Evolutionary conservation across 1,140 invertebrate genomes (phyloP).

Genomic region (Zaprionus davidi): DNA sequence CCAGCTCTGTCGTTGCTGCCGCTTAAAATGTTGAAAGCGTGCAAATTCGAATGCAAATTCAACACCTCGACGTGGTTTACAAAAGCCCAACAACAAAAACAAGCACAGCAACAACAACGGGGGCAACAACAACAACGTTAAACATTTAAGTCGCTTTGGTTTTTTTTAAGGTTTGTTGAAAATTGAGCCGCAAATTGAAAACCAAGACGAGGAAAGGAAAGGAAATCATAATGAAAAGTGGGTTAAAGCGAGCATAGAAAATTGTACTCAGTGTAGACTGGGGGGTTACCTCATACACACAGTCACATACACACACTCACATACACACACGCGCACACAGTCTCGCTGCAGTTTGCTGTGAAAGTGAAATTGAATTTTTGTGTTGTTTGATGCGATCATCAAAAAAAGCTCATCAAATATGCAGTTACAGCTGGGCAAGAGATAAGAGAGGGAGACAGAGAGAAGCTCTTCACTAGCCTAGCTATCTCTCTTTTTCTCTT

Average conservation of each 20-base stretch:
- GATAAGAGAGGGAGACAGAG: not conserved
- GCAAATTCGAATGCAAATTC: conserved; percentile 81
- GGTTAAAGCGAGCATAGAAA: conserved; percentile 77
- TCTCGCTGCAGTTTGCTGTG: conserved; percentile 55
- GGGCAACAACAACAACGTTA: conserved; percentile 22
- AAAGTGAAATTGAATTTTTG: conserved; percentile 68
- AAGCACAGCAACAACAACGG: conserved; percentile 16
- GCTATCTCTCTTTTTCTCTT: not conserved
- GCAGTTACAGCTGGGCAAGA: conserved; percentile 6
- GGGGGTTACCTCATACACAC: conserved; percentile 42
- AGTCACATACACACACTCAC: conserved; percentile 9
- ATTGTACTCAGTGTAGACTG: conserved; percentile 31
- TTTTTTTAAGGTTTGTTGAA: conserved; percentile 40
- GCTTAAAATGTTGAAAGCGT: conserved; percentile 74
- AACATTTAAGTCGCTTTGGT: conserved; percentile 54
- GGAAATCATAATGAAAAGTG: conserved; percentile 59
- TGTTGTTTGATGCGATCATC: conserved; percentile 29
- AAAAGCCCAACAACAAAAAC: conserved; percentile 57
- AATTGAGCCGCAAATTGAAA: conserved; percentile 77
- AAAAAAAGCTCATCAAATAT: conserved; percentile 43
- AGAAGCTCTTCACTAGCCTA: not conserved
- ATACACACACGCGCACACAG: conserved; percentile 15
- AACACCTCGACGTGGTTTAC: conserved; percentile 65
- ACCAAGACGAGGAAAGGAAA: conserved; percentile 59
- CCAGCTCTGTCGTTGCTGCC: conserved; percentile 14